Evolutionary conservation across 2,113 vertebrate genomes (phyloP), one percentile per base, ranked within the genome.

Genomic region (Oreotrochilus melanogaster): DNA sequence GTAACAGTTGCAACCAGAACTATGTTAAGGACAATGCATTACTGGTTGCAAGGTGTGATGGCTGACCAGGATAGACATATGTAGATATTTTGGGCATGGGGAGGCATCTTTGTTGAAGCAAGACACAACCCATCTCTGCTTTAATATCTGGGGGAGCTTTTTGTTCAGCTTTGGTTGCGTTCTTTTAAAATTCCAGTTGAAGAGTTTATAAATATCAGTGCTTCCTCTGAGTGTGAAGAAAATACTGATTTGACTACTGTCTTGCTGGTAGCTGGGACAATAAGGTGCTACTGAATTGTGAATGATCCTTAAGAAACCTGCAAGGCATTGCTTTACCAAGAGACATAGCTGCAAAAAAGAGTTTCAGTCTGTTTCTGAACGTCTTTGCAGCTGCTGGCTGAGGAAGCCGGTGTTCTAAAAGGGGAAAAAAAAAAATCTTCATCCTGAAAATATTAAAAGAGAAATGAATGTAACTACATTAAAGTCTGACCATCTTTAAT

Each of bases 351-450:
- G 64, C 18, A 62, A 58, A 72, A 62, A 58, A 72, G 15, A 6
- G 4, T 87, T 84, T 83, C 2, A 14, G 0, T 60, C 14, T 64
- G 18, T 45, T 85, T 69, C 18, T 69, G 48, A 69, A 78, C 67
- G 24, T 22, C 14, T 86, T 53, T 92, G 27, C 43, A n/a, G 45
- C 54, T 85, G 50, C 37, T 7, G 6, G 24, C 14, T 56, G 62
- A 85, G 54, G 21, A 81, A 78, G 10, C 6, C 7, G 60, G 4
- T 57, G 50, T 72, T 91, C 86, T 86, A 23, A 51, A 14, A 7
- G 9, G 28, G 7, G 1, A 3, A 22, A 21, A 3, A 25, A 25
- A 13, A 39, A 21, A 13, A 24, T 16, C 19, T 25, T 51, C 1
- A 48, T 54, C 18, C 17, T 4, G 5, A 51, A 60, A 58, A 18